These are phyloP conservation scores for Sphaerophoria rueppellii DNA, from an alignment of 2,888 invertebrate species.

Conservation along the genomic window DNA sequence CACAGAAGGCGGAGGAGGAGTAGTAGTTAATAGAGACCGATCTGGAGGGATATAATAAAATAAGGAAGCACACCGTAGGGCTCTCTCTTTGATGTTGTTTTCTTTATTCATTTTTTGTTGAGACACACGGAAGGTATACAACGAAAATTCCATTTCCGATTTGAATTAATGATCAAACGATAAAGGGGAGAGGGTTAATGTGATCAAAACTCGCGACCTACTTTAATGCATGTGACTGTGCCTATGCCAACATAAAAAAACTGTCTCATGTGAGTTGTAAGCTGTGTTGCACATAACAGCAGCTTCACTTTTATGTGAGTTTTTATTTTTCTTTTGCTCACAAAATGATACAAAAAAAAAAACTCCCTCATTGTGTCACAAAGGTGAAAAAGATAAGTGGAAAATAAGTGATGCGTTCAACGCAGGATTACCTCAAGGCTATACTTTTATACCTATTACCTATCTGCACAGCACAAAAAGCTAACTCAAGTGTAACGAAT, in stretches of 20 bases:
- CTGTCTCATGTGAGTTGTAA: constrained; percentile 52
- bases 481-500: constrained; percentile 57
- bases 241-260: not conserved
- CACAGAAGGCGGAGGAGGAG: constrained; percentile 35
- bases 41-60: constrained; percentile 50
- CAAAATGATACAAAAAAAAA: not conserved
- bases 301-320: constrained; percentile 28
- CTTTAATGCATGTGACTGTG: constrained; percentile 33
- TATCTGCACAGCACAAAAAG: not conserved
- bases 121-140: not conserved
- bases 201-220: constrained; percentile 68
- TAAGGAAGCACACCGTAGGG: constrained; percentile 62
- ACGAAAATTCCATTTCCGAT: constrained; percentile 69
- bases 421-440: constrained; percentile 51
- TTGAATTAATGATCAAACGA: constrained; percentile 66
- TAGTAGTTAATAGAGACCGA: constrained; percentile 28
- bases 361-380: constrained; percentile 65
- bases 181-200: constrained; percentile 70
- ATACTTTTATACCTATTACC: not conserved
- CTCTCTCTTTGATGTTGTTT: constrained; percentile 34
- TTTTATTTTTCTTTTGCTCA: constrained; percentile 21
- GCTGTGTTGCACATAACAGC: not conserved
- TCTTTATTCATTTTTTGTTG: not conserved
- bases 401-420: constrained; percentile 69
- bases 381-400: constrained; percentile 42